Percentiles rank a stretch among this genome's conserved stretches.
Evolutionary conservation across 2,797 vertebrate genomes (phyloP).

Genomic region (Simalia tracyae): DNA sequence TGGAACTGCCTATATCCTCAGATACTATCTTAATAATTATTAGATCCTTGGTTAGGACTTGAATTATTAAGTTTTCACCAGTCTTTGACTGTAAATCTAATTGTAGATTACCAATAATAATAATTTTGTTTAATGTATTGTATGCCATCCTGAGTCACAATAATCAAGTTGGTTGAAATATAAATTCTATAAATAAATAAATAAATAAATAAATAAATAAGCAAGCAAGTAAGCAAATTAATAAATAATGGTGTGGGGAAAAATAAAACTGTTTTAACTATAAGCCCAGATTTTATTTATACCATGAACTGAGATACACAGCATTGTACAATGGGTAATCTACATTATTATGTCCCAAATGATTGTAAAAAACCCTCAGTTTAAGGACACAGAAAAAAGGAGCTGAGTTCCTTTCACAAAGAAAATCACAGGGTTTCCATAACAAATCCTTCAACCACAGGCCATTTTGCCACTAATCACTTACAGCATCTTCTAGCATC

Average conservation of each 20-base stretch:
- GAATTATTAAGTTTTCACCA: too few relatives aligned
- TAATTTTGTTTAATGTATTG: background rate
- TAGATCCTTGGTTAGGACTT: too few relatives aligned
- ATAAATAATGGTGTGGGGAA: background rate
- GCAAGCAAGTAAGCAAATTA: background rate
- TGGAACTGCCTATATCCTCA: too few relatives aligned
- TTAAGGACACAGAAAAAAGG: background rate
- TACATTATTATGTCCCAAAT: background rate
- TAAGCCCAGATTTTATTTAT: background rate
- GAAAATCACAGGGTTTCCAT: background rate
- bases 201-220: background rate
- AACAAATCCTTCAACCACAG: background rate
- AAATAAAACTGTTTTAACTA: background rate
- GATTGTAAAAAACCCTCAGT: background rate
- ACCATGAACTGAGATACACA: background rate
- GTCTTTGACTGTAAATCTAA: too few relatives aligned
- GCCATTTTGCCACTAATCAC: background rate
- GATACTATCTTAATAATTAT: too few relatives aligned
- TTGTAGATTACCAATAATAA: background rate
- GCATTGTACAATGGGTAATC: background rate
- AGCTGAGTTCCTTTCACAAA: background rate
- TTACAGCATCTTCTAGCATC: background rate
- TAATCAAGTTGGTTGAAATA: background rate
- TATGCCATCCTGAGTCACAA: background rate
- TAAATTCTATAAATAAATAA: background rate